A percentile compares a stretch with the other conserved stretches of the same genome.
Conservation (phyloP, 2,888 invertebrate genomes). For the Drosophila macrospina region DNA sequence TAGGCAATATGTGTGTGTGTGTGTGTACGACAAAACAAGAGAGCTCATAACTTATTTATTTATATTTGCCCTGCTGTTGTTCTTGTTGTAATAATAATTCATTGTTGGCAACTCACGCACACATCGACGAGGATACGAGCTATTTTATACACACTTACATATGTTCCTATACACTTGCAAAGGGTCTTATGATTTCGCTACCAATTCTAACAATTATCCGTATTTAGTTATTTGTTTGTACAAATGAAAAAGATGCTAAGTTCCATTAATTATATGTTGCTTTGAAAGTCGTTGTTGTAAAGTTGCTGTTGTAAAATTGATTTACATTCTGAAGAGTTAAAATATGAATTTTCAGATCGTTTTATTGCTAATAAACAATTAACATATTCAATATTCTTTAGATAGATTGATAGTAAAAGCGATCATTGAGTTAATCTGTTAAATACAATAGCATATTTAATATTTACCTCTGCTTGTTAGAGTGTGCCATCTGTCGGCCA, state of each 20-base stretch:
- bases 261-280: background rate
- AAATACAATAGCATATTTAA: background rate
- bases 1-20: conserved; percentile 15
- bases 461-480: conserved; percentile 13
- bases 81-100: conserved; percentile 76
- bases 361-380: no score
- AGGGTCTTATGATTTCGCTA: background rate
- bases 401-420: no score
- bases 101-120: conserved; percentile 63
- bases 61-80: conserved; percentile 64
- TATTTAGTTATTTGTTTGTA: background rate
- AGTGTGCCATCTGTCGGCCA: conserved; percentile 18
- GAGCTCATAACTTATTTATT: conserved; percentile 79
- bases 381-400: no score
- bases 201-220: background rate
- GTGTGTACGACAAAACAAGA: conserved; percentile 43
- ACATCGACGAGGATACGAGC: conserved; percentile 10
- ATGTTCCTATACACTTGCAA: conserved; percentile 18
- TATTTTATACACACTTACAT: conserved; percentile 14
- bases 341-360: no score
- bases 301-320: background rate
- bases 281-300: background rate
- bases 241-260: background rate
- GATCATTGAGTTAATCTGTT: no score
- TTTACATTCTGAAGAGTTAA: background rate